These are phyloP conservation scores for Bombus huntii DNA, from an alignment of 1,140 invertebrate species.

Conservation along the genomic window DNA sequence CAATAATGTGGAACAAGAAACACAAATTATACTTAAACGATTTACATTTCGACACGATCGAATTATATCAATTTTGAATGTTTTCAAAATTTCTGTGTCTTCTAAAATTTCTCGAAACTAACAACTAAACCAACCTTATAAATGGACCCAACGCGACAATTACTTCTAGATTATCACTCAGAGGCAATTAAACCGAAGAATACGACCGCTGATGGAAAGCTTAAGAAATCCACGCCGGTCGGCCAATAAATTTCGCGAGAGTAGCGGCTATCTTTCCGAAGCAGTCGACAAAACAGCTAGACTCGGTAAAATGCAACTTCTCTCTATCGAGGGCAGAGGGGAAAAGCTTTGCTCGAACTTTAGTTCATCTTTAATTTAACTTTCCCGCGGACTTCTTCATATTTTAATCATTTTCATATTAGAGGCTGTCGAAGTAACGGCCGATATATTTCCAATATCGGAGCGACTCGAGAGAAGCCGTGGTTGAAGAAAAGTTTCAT, in stretches of 20 bases:
- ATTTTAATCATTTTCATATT: conserved; percentile 72
- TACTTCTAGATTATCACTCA: not conserved
- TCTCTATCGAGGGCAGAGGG: not conserved
- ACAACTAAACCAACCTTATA: not conserved
- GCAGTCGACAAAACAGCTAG: conserved; percentile 49
- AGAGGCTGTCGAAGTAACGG: conserved; percentile 62
- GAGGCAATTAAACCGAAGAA: not conserved
- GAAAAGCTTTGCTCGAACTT: conserved; percentile 15
- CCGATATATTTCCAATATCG: conserved; percentile 65
- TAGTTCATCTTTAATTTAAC: conserved; percentile 72
- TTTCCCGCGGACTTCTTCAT: conserved; percentile 65
- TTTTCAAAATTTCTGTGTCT: not conserved
- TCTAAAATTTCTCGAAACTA: not conserved
- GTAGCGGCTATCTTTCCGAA: conserved; percentile 8
- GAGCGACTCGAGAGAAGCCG: not conserved
- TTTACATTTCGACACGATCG: too few species aligned
- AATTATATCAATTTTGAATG: not conserved
- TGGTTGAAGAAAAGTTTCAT: conserved; percentile 44
- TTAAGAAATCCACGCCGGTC: conserved; percentile 17
- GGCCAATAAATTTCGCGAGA: conserved; percentile 33
- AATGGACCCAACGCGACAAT: not conserved
- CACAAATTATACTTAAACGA: not conserved
- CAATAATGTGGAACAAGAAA: not conserved
- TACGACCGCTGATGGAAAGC: not conserved
- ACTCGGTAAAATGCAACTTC: conserved; percentile 40